Percentiles rank a stretch among this genome's conserved stretches.
Conservation (phyloP, 2,888 invertebrate genomes). For the Dorcus hopei region DNA sequence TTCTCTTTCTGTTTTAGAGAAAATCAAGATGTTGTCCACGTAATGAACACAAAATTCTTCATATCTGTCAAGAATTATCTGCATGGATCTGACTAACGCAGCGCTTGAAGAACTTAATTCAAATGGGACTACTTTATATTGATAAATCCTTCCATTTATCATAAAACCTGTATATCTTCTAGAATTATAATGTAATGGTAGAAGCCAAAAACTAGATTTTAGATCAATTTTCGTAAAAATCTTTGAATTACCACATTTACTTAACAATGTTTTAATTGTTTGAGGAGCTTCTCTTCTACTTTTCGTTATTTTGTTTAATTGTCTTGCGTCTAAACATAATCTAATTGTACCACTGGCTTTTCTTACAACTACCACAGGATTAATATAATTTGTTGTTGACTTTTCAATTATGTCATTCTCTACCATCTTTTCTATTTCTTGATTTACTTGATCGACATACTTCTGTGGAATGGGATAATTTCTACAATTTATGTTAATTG, state of each 20-base stretch:
- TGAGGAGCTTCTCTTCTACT: not conserved
- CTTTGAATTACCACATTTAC: not conserved
- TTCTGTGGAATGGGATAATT: too few relatives aligned
- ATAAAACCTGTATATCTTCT: not conserved
- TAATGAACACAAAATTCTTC: not conserved
- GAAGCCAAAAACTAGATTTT: not conserved
- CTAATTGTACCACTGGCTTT: not conserved
- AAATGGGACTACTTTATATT: not conserved
- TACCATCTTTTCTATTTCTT: not conserved
- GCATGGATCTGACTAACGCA: too few relatives aligned
- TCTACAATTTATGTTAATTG: too few relatives aligned
- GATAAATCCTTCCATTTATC: too few relatives aligned
- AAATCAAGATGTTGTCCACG: not conserved
- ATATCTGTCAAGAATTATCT: not conserved
- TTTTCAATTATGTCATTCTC: not conserved
- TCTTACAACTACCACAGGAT: not conserved
- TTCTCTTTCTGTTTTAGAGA: not conserved
- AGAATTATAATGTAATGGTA: not conserved
- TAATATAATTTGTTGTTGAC: not conserved
- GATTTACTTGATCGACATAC: too few relatives aligned
- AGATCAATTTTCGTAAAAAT: not conserved
- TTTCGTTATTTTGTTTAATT: not conserved
- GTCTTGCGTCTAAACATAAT: not conserved
- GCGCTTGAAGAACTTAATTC: not conserved
- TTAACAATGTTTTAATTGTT: not conserved